These are phyloP conservation scores for Danio aesculapii DNA, from an alignment of 2,797 vertebrate species.

Conservation along the genomic window DNA sequence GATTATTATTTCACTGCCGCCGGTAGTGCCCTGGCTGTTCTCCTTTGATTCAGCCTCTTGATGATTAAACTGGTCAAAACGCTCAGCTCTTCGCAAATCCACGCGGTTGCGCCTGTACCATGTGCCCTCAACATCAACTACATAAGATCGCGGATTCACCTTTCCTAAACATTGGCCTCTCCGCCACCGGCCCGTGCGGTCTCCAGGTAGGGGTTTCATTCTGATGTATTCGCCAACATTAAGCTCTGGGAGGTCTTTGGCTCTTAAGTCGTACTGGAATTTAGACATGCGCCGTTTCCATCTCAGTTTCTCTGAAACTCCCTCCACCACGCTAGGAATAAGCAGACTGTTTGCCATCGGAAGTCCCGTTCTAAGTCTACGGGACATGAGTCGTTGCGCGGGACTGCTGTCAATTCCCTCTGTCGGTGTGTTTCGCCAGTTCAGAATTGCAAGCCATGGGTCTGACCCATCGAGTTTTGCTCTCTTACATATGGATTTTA, in stretches of 20 bases:
- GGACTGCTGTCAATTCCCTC: conserved; percentile 4
- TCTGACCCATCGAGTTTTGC: neutral
- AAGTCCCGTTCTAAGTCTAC: neutral
- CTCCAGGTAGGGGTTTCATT: neutral
- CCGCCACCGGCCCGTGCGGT: neutral
- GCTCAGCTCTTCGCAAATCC: neutral
- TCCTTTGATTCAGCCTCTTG: neutral
- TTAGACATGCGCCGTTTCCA: neutral
- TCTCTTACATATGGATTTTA: neutral
- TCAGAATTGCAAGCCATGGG: conserved; percentile 20
- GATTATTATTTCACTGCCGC: neutral
- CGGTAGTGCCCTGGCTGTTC: neutral
- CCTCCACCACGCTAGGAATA: neutral
- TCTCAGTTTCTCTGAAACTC: neutral
- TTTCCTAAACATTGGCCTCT: conserved; percentile 5
- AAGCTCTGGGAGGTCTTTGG: neutral
- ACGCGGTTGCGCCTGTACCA: neutral
- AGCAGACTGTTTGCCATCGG: neutral
- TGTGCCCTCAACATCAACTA: neutral
- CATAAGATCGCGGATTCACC: neutral
- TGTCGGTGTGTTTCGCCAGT: conserved; percentile 6
- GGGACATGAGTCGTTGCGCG: neutral
- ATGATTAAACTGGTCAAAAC: neutral
- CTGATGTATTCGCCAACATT: neutral
- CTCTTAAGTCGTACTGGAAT: neutral